These are phyloP conservation scores for Ceriagrion tenellum DNA, from an alignment of 2,888 invertebrate genomes.

Conservation along the genomic window DNA sequence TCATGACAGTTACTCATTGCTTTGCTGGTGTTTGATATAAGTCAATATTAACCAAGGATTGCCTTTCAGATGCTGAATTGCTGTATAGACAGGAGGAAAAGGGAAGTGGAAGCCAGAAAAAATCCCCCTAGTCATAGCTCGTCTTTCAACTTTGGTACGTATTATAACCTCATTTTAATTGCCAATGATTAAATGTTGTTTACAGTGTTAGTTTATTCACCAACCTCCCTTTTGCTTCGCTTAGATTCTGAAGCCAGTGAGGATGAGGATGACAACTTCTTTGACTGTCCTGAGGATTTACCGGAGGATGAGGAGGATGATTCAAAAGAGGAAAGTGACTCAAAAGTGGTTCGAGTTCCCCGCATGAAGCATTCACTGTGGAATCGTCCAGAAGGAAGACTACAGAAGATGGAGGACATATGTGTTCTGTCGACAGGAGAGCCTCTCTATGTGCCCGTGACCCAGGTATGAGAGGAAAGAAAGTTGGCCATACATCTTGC, in stretches of 20 bases:
- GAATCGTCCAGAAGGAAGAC: conserved; percentile 86
- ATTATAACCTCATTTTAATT: not conserved
- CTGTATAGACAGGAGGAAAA: conserved; percentile 79
- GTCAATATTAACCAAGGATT: not conserved
- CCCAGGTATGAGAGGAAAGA: conserved; percentile 78
- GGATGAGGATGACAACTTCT: conserved; percentile 88
- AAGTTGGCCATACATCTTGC: too few species aligned
- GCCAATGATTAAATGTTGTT: not conserved
- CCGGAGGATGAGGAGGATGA: conserved; percentile 75
- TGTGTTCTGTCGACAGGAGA: conserved; percentile 85
- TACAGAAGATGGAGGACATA: conserved; percentile 84
- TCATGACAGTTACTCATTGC: too few species aligned
- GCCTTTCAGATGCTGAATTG: conserved; percentile 81
- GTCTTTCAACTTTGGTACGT: conserved; percentile 58
- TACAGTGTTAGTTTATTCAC: not conserved
- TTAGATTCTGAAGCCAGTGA: conserved; percentile 72
- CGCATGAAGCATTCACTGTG: conserved; percentile 79
- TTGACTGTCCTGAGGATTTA: conserved; percentile 80
- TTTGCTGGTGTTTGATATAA: too few species aligned
- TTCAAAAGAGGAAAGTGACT: conserved; percentile 69
- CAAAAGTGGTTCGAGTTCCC: conserved; percentile 71
- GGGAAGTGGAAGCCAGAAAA: conserved; percentile 71
- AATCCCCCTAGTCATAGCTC: conserved; percentile 63
- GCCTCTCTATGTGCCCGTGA: conserved; percentile 88
- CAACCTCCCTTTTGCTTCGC: not conserved